These are phyloP conservation scores for Latheticus oryzae DNA, from an alignment of 2,888 invertebrate genomes.

Conservation along the genomic window DNA sequence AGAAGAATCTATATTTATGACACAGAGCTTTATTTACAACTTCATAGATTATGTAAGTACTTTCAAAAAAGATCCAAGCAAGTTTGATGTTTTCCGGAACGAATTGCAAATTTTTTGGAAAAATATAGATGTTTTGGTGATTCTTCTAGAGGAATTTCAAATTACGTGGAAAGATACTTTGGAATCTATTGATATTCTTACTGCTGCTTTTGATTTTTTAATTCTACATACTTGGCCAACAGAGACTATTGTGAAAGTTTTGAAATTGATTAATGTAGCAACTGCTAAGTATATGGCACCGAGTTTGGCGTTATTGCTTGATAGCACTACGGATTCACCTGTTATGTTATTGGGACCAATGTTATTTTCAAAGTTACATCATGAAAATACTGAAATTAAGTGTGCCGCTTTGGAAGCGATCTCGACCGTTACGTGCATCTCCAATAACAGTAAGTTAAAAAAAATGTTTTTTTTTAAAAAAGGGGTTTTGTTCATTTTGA, in stretches of 20 bases:
- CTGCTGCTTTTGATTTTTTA: conserved; percentile 68
- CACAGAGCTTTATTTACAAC: conserved; percentile 73
- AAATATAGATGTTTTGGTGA: conserved; percentile 73
- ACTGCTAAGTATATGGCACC: conserved; percentile 83
- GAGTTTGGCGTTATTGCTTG: conserved; percentile 78
- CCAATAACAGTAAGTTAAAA: conserved; percentile 73
- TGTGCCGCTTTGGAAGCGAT: conserved; percentile 82
- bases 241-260: conserved; percentile 77
- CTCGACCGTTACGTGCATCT: conserved; percentile 75
- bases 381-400: conserved; percentile 81
- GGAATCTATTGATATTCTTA: conserved; percentile 77
- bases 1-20: conserved; percentile 72
- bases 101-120: conserved; percentile 69
- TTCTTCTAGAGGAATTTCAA: conserved; percentile 75
- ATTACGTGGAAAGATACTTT: conserved; percentile 83
- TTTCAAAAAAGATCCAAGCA: conserved; percentile 49
- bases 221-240: conserved; percentile 68
- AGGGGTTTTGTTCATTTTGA: neutral
- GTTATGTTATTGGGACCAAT: conserved; percentile 76
- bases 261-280: conserved; percentile 76
- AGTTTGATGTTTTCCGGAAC: conserved; percentile 46
- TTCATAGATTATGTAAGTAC: conserved; percentile 68
- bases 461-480: conserved; percentile 1
- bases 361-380: conserved; percentile 77
- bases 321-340: conserved; percentile 72